Evolutionary conservation across 2,888 invertebrate species (phyloP).

Genomic region (Myopa tessellatipennis): DNA sequence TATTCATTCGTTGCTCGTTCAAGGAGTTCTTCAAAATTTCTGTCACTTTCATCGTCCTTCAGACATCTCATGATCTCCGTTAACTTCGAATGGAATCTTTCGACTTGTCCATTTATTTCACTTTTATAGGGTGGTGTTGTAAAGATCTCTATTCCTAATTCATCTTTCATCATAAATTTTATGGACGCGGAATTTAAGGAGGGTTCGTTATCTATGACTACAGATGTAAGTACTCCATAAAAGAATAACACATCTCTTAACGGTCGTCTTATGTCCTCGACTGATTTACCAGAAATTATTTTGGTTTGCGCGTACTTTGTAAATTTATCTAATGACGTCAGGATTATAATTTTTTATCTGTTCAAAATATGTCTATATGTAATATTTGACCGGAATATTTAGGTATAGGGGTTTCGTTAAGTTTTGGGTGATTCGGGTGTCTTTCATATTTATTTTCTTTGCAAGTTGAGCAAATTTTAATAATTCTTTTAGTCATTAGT

Average conservation of each 20-base stretch:
- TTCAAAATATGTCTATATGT: too few relatives aligned
- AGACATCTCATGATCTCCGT: conserved; percentile 46
- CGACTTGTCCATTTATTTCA: conserved; percentile 5
- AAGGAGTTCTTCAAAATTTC: too few relatives aligned
- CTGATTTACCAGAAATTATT: conserved; percentile 35
- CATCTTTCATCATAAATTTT: too few relatives aligned
- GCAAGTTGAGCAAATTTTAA: conserved; percentile 38
- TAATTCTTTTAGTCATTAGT: conserved; percentile 26
- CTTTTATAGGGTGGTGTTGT: background rate
- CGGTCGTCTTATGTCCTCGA: conserved; percentile 39
- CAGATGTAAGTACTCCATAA: background rate
- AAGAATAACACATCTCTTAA: conserved; percentile 44
- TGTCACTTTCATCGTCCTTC: too few relatives aligned
- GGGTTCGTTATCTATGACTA: too few relatives aligned
- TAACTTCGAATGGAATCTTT: conserved; percentile 17
- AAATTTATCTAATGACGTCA: too few relatives aligned
- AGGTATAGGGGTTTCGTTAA: conserved; percentile 45
- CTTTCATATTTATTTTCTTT: conserved; percentile 46
- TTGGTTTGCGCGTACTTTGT: conserved; percentile 40
- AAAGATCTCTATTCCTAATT: too few relatives aligned
- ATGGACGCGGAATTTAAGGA: too few relatives aligned
- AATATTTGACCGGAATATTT: too few relatives aligned
- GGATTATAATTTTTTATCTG: too few relatives aligned
- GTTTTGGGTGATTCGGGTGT: conserved; percentile 42
- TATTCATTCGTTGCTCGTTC: conserved; percentile 39